Base-by-base conservation (phyloP, 1,140 invertebrate species). In the Anastatus disparis region DNA sequence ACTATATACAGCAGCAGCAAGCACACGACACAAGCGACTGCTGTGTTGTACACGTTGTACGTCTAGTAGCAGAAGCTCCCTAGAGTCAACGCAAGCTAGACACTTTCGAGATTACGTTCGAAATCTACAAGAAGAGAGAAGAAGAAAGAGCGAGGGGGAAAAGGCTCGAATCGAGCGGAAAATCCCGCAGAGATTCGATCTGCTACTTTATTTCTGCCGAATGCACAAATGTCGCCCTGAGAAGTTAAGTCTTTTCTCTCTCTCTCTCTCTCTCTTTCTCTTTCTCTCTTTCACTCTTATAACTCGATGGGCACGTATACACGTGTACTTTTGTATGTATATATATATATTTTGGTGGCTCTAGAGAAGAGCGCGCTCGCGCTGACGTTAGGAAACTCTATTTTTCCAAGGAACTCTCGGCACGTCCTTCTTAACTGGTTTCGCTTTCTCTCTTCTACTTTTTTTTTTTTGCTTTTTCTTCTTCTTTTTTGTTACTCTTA, bases 71-170 rank as follows among this genome's bases (percentile, higher is more conserved):
- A n/a, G 24, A 27, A 22, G 64, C 29, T 79, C 79, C 76, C 79
- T 55, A 26, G 75, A 78, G 79, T 62, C 58, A 56, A 35, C 40
- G 61, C n/a, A n/a, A n/a, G n/a, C 46, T 65, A 76, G 78, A 80
- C 79, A 81, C 79, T 79, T 81, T 78, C 74, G 72, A 80, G 79
- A 81, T 80, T 81, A 77, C 77, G 70, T 78, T 80, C 74, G 74
- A 75, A n/a, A n/a, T n/a, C n/a, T n/a, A n/a, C n/a, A n/a, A n/a
- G n/a, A n/a, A n/a, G n/a, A n/a, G n/a, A n/a, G n/a, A n/a, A n/a
- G n/a, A n/a, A n/a, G n/a, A n/a, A n/a, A n/a, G n/a, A n/a, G 70
- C 68, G 52, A 40, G 29, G 27, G n/a, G 48, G 17, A 22, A 4
- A 38, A 55, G 46, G 38, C 66, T 29, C 56, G 70, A 72, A 72